phyloP scores from a whole-genome alignment of 1,140 invertebrate species.

The Nautilus pompilius region DNA sequence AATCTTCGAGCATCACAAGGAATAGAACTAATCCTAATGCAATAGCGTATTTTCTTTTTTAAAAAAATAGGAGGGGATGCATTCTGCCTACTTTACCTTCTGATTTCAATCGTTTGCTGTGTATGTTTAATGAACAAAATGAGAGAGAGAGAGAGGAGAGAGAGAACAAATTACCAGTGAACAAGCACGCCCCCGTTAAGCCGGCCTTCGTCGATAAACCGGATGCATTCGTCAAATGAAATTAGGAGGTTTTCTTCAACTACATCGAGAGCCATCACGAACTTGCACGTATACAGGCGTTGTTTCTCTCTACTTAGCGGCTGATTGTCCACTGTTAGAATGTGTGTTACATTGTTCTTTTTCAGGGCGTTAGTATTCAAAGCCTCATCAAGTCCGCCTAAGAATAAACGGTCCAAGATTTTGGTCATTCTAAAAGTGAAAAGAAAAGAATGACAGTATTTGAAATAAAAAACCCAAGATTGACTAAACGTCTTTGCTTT shows the following conservation, averaged over 20 bases:
- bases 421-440: constrained; percentile 52
- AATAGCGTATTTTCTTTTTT: too few relatives aligned
- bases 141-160: too few relatives aligned
- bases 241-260: constrained; percentile 32
- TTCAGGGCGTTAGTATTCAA: constrained; percentile 16
- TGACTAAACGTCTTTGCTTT: too few relatives aligned
- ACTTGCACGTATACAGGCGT: constrained; percentile 27
- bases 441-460: neutral
- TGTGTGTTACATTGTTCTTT: constrained; percentile 24
- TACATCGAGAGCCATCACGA: constrained; percentile 30
- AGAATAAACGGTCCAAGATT: constrained; percentile 57
- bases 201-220: constrained; percentile 39
- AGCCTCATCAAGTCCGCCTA: constrained; percentile 24
- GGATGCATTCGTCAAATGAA: constrained; percentile 31
- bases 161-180: constrained; percentile 47
- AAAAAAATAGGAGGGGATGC: too few relatives aligned
- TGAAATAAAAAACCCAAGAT: neutral
- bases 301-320: constrained; percentile 19
- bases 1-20: too few relatives aligned
- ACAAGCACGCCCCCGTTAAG: constrained; percentile 33
- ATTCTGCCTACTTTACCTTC: too few relatives aligned
- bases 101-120: too few relatives aligned
- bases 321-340: constrained; percentile 31
- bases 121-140: too few relatives aligned
- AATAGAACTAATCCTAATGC: too few relatives aligned